Conservation (phyloP, 2,797 vertebrate genomes). For the Amniataba percoides region DNA sequence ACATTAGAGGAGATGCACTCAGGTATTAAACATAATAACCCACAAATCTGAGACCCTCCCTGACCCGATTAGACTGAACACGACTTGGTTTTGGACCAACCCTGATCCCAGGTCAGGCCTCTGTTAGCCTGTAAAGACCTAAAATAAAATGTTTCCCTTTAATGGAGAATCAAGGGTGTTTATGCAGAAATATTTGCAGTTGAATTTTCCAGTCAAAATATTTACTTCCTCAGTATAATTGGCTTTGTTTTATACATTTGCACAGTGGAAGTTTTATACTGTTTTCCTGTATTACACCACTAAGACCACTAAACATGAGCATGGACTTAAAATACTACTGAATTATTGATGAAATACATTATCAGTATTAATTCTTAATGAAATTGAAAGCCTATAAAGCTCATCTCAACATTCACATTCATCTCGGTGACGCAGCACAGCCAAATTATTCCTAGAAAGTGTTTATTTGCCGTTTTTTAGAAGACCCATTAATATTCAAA, state of each 20-base stretch:
- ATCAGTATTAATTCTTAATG: constrained; percentile 38
- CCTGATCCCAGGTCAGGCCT: background rate
- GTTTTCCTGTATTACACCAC: background rate
- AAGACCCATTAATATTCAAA: constrained; percentile 4
- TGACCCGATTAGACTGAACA: background rate
- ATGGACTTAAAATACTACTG: background rate
- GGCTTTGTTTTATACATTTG: background rate
- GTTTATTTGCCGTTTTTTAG: constrained; percentile 1
- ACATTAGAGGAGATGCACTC: background rate
- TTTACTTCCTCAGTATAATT: background rate
- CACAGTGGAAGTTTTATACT: background rate
- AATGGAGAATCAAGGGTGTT: background rate
- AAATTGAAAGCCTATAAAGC: constrained; percentile 23
- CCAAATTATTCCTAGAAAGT: background rate
- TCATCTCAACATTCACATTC: constrained; percentile 8
- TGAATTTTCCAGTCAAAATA: background rate
- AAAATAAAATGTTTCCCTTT: background rate
- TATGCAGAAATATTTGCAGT: background rate
- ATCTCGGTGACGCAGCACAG: background rate
- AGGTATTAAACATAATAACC: background rate
- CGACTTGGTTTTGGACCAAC: background rate
- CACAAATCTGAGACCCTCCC: background rate
- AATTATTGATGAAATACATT: constrained; percentile 45
- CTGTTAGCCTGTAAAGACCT: background rate
- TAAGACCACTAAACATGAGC: background rate